Base-by-base conservation (phyloP, 2,888 invertebrate species). In the Venustoraphidia nigricollis region DNA sequence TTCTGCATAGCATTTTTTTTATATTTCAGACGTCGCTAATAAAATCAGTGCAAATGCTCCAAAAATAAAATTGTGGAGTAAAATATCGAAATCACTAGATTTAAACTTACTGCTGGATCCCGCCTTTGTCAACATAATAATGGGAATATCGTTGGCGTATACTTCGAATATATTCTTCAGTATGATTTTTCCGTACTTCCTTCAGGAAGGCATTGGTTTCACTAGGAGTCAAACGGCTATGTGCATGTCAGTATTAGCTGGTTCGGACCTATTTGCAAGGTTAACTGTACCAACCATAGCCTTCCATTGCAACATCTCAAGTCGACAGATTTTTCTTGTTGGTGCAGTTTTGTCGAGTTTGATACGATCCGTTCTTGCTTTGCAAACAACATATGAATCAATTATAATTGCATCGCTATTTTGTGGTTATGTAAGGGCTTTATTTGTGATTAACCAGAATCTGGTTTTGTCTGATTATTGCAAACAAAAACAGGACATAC, bases 401-500 rank as follows among this genome's bases (percentile, higher is more conserved):
- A 60, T 83, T 36, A 64, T 80, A 6, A 54, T 65, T 0, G 69
- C 76, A 62, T 75, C 81, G 2, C 66, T 73, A 9, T 60, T 83
- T 1, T 78, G 76, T 56, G 84, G 84, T n/a, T 76, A 81, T 56
- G 72, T 81, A 27, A 75, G 85, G 53, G 83, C 85, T 45, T 77
- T 80, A 57, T 76, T 82, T 0, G 77, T 85, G n/a, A 77, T 83
- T 1, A 79, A 81, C 53, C 78, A 82, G 58, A 83, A 81, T 59
- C 68, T 83, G 40, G 76, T 79, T 1, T 75, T 83, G 44, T 77
- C 83, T 0, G 80, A 81, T 53, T 70, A 80, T 58, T 78, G 77
- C 53, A 66, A 68, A 10, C 69, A 75, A 51, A 44, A 37, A n/a
- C 57, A 60, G 10, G 77, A 69, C 9, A 71, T 73, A 54, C 57